Conservation (phyloP, 2,888 invertebrate genomes). For the Tachystola acroxantha region DNA sequence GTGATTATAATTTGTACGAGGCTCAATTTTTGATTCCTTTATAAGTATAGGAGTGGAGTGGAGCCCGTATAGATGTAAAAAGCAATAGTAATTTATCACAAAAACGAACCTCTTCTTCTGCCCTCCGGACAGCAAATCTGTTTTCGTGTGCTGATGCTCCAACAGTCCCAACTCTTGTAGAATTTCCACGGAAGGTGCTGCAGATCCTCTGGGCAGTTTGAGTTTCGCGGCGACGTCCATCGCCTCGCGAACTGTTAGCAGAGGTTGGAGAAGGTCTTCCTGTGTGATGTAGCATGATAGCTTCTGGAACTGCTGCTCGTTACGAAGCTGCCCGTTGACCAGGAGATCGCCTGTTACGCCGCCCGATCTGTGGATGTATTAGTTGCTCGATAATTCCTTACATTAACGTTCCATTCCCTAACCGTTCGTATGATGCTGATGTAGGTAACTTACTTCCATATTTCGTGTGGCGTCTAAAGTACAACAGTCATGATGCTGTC, state of each 20-base stretch:
- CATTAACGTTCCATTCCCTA: no score
- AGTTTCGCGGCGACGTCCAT: conserved; percentile 88
- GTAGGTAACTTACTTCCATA: no score
- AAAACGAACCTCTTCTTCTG: conserved; percentile 83
- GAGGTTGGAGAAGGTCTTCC: conserved; percentile 84
- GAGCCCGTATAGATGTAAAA: no score
- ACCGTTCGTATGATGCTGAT: no score
- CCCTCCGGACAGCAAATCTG: conserved; percentile 84
- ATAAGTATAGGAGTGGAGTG: no score
- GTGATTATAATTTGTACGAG: no score
- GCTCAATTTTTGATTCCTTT: no score
- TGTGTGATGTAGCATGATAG: conserved; percentile 91
- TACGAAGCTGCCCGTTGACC: conserved; percentile 81
- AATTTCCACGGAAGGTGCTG: conserved; percentile 70
- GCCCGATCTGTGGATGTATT: conserved; percentile 72
- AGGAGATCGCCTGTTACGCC: conserved; percentile 83
- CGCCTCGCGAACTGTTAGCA: conserved; percentile 85
- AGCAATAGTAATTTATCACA: no score
- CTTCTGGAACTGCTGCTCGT: conserved; percentile 81
- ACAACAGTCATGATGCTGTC: no score
- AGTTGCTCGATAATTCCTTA: no score
- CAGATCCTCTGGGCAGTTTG: conserved; percentile 79
- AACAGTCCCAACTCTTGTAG: conserved; percentile 80
- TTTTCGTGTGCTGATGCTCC: conserved; percentile 81
- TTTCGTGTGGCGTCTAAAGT: no score